phyloP scores from a whole-genome alignment of 1,140 invertebrate species.

The Fopius arisanus region DNA sequence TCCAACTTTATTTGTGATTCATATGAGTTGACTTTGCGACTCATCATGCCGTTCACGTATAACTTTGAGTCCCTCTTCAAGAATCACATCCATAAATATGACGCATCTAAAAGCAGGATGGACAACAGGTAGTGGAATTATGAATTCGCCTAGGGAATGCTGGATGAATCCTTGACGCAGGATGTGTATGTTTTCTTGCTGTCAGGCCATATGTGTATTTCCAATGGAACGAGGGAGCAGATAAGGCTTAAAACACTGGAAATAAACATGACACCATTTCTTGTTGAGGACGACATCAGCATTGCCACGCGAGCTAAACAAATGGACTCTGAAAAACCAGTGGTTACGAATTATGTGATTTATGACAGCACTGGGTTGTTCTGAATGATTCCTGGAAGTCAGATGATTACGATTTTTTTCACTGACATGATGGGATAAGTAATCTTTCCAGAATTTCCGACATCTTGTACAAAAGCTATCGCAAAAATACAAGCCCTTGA shows the following conservation, averaged over 20 bases:
- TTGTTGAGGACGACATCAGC: conserved; percentile 47
- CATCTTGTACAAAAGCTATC: no score
- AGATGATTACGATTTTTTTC: conserved; percentile 29
- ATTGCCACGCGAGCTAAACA: conserved; percentile 37
- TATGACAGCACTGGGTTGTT: conserved; percentile 36
- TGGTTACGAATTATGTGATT: conserved; percentile 54
- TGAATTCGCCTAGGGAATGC: conserved; percentile 47
- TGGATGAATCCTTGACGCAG: conserved; percentile 40
- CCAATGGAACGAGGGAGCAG: neutral
- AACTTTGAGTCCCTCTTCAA: conserved; percentile 14
- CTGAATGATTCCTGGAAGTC: neutral
- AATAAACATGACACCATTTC: conserved; percentile 45
- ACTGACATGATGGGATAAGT: no score
- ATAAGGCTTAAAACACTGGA: neutral
- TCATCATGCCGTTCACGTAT: neutral
- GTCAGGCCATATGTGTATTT: neutral
- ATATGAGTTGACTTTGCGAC: neutral
- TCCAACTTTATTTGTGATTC: neutral
- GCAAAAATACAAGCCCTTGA: no score
- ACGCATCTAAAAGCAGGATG: conserved; percentile 20
- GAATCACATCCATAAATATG: conserved; percentile 39
- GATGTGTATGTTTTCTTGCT: neutral
- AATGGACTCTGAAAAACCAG: conserved; percentile 41
- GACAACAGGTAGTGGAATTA: conserved; percentile 30
- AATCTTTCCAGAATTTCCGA: no score